These are phyloP conservation scores for Platysteira castanea DNA, from an alignment of 2,113 vertebrate species.

Conservation along the genomic window DNA sequence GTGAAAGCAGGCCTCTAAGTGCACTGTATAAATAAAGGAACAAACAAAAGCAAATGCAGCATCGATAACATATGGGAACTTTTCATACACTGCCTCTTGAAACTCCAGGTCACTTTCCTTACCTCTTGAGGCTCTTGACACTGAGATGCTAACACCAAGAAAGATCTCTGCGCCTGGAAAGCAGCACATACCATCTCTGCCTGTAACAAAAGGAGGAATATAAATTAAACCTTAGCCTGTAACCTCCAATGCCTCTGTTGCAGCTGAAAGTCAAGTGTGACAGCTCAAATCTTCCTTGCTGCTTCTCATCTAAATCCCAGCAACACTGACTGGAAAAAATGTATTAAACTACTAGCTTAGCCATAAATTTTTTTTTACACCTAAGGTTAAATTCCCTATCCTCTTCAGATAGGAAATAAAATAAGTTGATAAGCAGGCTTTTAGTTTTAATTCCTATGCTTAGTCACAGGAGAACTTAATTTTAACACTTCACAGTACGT, in stretches of 20 bases:
- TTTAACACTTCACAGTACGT: neutral
- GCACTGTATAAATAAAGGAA: neutral
- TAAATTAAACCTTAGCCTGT: slow-evolving; percentile 6
- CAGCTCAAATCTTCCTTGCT: slow-evolving; percentile 12
- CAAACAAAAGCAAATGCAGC: neutral
- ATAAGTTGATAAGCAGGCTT: neutral
- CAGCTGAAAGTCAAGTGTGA: slow-evolving; percentile 40
- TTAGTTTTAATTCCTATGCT: neutral
- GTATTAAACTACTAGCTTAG: neutral
- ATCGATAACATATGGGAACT: neutral
- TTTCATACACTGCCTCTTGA: neutral
- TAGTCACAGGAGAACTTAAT: neutral
- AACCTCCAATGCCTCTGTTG: neutral
- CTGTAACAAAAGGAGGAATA: slow-evolving; percentile 70
- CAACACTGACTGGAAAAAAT: neutral
- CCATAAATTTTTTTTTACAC: neutral
- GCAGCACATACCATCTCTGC: slow-evolving; percentile 90
- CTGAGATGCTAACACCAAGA: slow-evolving; percentile 85
- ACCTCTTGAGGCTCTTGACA: slow-evolving; percentile 92
- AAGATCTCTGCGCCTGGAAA: slow-evolving; percentile 85
- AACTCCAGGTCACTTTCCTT: slow-evolving; percentile 37
- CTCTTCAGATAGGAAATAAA: neutral
- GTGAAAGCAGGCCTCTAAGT: neutral
- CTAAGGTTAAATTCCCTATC: neutral
- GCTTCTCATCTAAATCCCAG: slow-evolving; percentile 23